Evolutionary conservation across 2,888 invertebrate species (phyloP), one percentile per base, ranked within the genome.

Genomic region (Cenopis cana): DNA sequence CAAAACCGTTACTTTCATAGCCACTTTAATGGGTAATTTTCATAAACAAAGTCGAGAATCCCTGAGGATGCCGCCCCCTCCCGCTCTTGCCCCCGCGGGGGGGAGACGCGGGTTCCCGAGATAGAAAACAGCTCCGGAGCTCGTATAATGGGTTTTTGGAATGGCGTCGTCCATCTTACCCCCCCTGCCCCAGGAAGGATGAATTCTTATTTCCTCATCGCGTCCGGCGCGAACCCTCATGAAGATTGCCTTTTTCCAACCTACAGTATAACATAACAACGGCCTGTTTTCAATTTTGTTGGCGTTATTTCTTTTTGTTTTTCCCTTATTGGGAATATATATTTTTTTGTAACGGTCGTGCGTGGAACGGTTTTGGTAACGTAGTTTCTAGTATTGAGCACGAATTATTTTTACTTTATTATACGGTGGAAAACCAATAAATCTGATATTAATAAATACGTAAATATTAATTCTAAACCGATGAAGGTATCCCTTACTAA

Each of bases 81-180:
- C 46, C 46, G 46, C n/a, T 46, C 62, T 36, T n/a, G 10, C 62
- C 50, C 52, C 38, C 14, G 79, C 77, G 79, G 81, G 82, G 80
- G 74, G 79, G 33, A 33, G 33, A 76, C 80, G 83, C 87, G 87
- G 85, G 86, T 92, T 93, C 91, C 86, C 93, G 88, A 93, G 88
- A 89, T 90, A 92, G 90, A 94, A 94, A 94, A 94, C 95, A 94
- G 94, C 94, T 93, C 94, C 91, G 89, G 94, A 91, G 94, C 94
- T 94, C 93, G 95, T 94, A 94, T 95, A 95, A 95, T 95, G 95
- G 95, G 94, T 94, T 94, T 94, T 94, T 94, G 95, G 95, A 95
- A 95, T 95, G 94, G 94, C 95, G 94, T 94, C 95, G 94, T 95
- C 94, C 95, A 94, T 95, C 95, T 95, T 94, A 90, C 89, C 88